Base-by-base conservation (phyloP, 2,888 invertebrate species). In the Drosophila mettleri region DNA sequence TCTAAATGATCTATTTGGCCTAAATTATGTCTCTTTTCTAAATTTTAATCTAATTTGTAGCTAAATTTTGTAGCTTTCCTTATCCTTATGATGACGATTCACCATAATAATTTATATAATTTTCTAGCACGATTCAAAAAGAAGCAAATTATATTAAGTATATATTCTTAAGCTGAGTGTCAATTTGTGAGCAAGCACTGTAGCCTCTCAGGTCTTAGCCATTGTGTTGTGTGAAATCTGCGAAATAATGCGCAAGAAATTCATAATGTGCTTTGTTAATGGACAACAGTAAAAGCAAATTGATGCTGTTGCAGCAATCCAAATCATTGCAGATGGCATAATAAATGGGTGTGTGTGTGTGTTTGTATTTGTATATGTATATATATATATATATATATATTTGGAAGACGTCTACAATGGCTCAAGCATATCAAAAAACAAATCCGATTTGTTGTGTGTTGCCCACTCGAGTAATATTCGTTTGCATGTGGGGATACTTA, bases 371-470 rank as follows among this genome's bases (percentile, higher is more conserved):
- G n/a, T 36, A 16, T 38, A 9, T 46, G n/a, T 22, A 33, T 20
- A 24, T 38, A 29, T 31, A 20, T 36, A 16, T 38, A 9, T 46
- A 12, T 22, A 33, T 20, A 24, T 38, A 29, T 31, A 20, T 67
- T 39, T 29, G 49, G 18, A 41, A 31, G 7, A 49, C 34, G 54
- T 52, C 45, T 33, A 34, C 29, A 29, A 71, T 53, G 53, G 24
- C 78, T 72, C 58, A 65, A 64, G 43, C 38, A 39, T 65, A 79
- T 60, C 71, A 64, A 22, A 69, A 52, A 52, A 39, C 46, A 75
- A 76, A 70, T 59, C 60, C 45, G 70, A 69, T 75, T 75, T 64
- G 51, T 41, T 69, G 46, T 52, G 52, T 45, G 52, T 10, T 34
- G 43, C 39, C 22, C 55, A 38, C 43, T 45, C 41, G 20, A 31